These are phyloP conservation scores for Cuniculus paca DNA, from an alignment of 2,797 vertebrate species.

Conservation along the genomic window DNA sequence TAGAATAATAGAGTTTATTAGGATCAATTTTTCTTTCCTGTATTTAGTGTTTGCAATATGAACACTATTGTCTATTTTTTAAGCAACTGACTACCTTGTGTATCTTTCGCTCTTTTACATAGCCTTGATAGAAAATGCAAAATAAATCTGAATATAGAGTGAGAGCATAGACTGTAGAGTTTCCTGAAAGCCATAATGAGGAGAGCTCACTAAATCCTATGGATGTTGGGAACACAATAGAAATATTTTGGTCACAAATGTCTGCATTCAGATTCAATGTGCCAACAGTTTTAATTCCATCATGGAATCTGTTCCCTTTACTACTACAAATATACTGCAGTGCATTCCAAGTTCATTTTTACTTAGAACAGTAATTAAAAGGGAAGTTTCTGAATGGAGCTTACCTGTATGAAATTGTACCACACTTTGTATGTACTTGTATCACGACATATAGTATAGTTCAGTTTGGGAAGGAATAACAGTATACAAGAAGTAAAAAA, in stretches of 20 bases:
- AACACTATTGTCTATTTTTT: not conserved
- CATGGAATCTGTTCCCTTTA: not conserved
- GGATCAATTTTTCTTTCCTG: not conserved
- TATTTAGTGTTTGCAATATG: not conserved
- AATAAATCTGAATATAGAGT: not conserved
- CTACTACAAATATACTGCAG: not conserved
- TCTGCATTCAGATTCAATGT: not conserved
- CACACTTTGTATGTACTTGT: not conserved
- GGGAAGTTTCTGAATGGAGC: not conserved
- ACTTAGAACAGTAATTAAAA: not conserved
- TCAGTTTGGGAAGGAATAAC: not conserved
- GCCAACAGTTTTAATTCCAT: not conserved
- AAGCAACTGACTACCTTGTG: not conserved
- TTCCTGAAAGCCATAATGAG: not conserved
- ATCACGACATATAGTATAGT: not conserved
- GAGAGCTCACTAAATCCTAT: not conserved
- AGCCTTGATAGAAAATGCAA: not conserved
- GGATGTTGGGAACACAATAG: not conserved
- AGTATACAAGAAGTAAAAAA: no score
- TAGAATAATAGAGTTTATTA: not conserved
- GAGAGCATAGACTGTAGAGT: rapidly evolving
- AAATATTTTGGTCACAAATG: not conserved
- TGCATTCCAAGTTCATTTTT: not conserved
- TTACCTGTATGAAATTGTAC: not conserved
- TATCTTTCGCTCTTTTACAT: not conserved